phyloP scores from a whole-genome alignment of 2,888 invertebrate genomes.

The Drosophila yooni region DNA sequence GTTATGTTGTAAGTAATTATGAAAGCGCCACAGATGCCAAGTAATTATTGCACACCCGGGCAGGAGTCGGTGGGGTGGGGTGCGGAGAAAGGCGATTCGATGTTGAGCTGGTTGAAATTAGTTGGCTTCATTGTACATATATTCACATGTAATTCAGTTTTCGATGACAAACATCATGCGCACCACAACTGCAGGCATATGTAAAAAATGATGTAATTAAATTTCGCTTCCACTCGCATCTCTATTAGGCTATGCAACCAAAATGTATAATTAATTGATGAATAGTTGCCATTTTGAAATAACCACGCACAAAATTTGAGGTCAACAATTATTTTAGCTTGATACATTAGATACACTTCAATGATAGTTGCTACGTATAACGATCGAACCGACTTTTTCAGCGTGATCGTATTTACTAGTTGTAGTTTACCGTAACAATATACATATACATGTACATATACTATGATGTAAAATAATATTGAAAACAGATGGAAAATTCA shows the following conservation, averaged over 20 bases:
- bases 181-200: background rate
- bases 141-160: background rate
- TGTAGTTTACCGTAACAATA: background rate
- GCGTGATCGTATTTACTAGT: background rate
- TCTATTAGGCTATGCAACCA: background rate
- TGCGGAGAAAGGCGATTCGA: background rate
- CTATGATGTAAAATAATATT: background rate
- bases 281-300: background rate
- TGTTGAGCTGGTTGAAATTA: background rate
- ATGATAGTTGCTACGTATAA: background rate
- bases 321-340: background rate
- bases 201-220: background rate
- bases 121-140: background rate
- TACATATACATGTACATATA: background rate
- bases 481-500: background rate
- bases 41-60: constrained; percentile 3
- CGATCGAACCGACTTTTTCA: background rate
- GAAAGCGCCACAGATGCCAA: constrained; percentile 40
- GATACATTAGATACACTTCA: background rate
- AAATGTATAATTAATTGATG: background rate
- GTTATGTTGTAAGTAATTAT: constrained; percentile 57
- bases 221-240: background rate
- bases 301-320: background rate
- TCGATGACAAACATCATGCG: background rate
- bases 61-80: background rate